Percentiles rank a stretch among this genome's conserved stretches.
phyloP scores from a whole-genome alignment of 2,888 invertebrate genomes.

The Blastobasis lacticolella region DNA sequence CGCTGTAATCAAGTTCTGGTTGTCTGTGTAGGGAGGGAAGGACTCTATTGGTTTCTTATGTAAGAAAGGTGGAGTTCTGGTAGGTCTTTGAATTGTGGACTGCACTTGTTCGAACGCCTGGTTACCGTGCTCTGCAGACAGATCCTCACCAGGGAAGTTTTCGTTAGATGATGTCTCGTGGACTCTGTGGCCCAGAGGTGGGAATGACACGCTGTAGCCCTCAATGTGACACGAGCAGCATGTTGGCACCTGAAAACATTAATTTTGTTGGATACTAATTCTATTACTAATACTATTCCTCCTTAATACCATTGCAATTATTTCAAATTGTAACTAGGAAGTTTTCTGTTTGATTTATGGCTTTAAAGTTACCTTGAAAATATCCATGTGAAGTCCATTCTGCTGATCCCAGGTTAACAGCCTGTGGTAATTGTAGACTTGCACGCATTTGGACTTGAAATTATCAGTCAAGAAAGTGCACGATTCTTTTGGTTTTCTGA shows the following conservation, averaged over 20 bases:
- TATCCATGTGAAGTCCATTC: slow-evolving; percentile 86
- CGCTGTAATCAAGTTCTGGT: slow-evolving; percentile 53
- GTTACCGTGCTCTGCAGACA: slow-evolving; percentile 60
- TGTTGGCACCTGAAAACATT: slow-evolving; percentile 77
- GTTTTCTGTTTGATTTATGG: too few species aligned
- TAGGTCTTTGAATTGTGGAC: slow-evolving; percentile 49
- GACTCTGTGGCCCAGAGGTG: slow-evolving; percentile 73
- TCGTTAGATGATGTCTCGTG: slow-evolving; percentile 63
- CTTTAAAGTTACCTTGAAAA: slow-evolving; percentile 78
- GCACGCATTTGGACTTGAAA: slow-evolving; percentile 85
- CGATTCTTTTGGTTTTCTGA: slow-evolving; percentile 81
- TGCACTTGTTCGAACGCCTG: slow-evolving; percentile 65
- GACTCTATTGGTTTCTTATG: slow-evolving; percentile 47
- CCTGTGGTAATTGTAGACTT: slow-evolving; percentile 88
- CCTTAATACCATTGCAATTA: too few species aligned
- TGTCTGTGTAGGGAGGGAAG: slow-evolving; percentile 42
- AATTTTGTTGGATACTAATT: neutral
- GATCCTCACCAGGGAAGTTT: slow-evolving; percentile 73
- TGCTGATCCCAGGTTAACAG: slow-evolving; percentile 87
- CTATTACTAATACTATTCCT: too few species aligned
- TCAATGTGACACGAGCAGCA: slow-evolving; percentile 89
- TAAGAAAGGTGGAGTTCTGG: slow-evolving; percentile 46
- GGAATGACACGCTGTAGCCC: slow-evolving; percentile 81
- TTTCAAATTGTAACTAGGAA: too few species aligned
- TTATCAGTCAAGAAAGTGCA: slow-evolving; percentile 87